These are phyloP conservation scores for Aythya fuligula DNA, from an alignment of 2,797 vertebrate species.

Conservation along the genomic window DNA sequence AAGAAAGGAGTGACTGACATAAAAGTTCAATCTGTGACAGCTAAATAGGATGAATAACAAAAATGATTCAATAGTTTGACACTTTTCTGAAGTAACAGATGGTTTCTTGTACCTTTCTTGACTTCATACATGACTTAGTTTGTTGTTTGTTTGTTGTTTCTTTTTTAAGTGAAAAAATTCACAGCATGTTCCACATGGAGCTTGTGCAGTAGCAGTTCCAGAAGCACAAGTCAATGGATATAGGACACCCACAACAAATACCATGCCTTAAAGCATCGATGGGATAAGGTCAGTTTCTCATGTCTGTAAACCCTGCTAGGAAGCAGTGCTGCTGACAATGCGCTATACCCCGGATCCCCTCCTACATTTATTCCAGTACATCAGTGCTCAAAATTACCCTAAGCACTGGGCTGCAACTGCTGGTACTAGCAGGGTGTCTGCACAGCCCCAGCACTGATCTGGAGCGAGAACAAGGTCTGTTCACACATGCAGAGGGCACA, in stretches of 20 bases:
- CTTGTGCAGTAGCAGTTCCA: not conserved
- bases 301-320: not conserved
- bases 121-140: not conserved
- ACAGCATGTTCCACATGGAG: not conserved
- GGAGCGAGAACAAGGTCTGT: not conserved
- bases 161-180: not conserved
- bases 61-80: accelerated
- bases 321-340: not conserved
- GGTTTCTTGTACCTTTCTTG: not conserved
- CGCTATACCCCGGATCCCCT: no score
- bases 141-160: not conserved
- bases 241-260: not conserved
- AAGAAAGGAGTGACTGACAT: not conserved
- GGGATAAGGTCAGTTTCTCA: not conserved
- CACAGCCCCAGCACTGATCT: not conserved
- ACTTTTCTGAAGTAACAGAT: not conserved
- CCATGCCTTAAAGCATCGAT: accelerated
- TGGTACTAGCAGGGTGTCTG: not conserved
- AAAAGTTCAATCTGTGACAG: not conserved
- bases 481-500: not conserved
- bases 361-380: no score
- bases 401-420: no score
- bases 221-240: not conserved
- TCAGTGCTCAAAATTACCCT: no score
- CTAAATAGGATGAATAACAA: not conserved